Base-by-base conservation (phyloP, 2,888 invertebrate genomes). In the Archips xylosteana region DNA sequence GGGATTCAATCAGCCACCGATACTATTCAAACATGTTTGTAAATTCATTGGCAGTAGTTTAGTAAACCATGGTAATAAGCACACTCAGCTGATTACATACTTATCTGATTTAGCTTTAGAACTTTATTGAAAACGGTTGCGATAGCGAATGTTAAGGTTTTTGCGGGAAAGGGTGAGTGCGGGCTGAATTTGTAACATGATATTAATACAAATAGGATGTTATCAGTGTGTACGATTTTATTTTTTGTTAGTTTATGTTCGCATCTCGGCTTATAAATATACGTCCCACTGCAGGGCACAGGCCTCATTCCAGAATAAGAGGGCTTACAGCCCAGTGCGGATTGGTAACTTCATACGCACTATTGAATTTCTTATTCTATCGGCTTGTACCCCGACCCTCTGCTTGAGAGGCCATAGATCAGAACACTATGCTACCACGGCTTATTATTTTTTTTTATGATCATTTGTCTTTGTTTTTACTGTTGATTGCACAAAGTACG, bases 101-200 rank as follows among this genome's bases (percentile, higher is more conserved):
- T 32, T 57, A 57, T 57, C 32, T 57, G 57, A 57, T 57, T 57
- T 57, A 32, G 23, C 2, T 32, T 57, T 57, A 32, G 32, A 57
- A 57, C 57, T 57, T 57, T 12, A 57, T 12, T 57, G 57, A 57
- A 57, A 57, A 57, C 32, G 23, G 57, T 57, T 12, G 57, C 57
- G 57, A 57, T 57, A 57, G 57, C 12, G 10, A 57, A 32, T 45
- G 32, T 57, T 8, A 9, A 54, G 15, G 51, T 15, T 54, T 23
- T 54, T 15, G 51, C 51, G 15, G 2, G 49, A 15, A 23, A 23
- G 54, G 54, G 8, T 54, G 15, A 54, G 23, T 23, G 54, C 9
- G 54, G 23, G 3, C 57, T 57, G 57, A 57, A 57, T 57, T 32
- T 12, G 57, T 57, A 57, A 32, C 32, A 32, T 32, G 51, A 54